These are phyloP conservation scores for Scopus umbretta DNA, from an alignment of 2,113 vertebrate species.

Conservation along the genomic window DNA sequence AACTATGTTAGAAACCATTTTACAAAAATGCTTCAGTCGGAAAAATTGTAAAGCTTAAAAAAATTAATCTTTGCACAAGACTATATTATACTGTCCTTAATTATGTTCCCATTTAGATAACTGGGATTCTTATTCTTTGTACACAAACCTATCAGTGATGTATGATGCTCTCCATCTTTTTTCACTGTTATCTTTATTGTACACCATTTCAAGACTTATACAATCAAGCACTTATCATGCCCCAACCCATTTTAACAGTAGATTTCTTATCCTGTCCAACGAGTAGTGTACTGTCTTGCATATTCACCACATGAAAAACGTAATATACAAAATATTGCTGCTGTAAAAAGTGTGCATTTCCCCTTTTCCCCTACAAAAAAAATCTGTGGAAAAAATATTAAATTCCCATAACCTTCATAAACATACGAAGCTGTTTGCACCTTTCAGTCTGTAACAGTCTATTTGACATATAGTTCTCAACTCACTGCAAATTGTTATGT, in stretches of 20 bases:
- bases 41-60: constrained; percentile 71
- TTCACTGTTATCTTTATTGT: constrained; percentile 39
- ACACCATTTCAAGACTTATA: constrained; percentile 51
- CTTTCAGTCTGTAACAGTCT: constrained; percentile 76
- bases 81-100: constrained; percentile 56
- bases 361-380: constrained; percentile 78
- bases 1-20: constrained; percentile 72
- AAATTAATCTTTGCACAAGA: constrained; percentile 67
- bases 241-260: constrained; percentile 44
- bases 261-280: constrained; percentile 52
- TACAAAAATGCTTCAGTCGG: constrained; percentile 73
- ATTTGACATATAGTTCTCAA: constrained; percentile 68
- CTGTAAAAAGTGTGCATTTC: constrained; percentile 80
- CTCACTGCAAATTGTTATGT: constrained; percentile 61
- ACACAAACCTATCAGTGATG: constrained; percentile 5
- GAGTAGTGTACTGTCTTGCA: constrained; percentile 74
- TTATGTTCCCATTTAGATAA: constrained; percentile 51
- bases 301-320: constrained; percentile 74
- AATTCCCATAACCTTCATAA: constrained; percentile 78
- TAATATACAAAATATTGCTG: constrained; percentile 84
- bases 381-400: constrained; percentile 80
- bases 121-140: constrained; percentile 48
- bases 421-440: constrained; percentile 73
- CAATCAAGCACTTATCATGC: constrained; percentile 42
- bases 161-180: constrained; percentile 34